phyloP scores from a whole-genome alignment of 2,888 invertebrate genomes.

The Deladenus siricidicola region DNA sequence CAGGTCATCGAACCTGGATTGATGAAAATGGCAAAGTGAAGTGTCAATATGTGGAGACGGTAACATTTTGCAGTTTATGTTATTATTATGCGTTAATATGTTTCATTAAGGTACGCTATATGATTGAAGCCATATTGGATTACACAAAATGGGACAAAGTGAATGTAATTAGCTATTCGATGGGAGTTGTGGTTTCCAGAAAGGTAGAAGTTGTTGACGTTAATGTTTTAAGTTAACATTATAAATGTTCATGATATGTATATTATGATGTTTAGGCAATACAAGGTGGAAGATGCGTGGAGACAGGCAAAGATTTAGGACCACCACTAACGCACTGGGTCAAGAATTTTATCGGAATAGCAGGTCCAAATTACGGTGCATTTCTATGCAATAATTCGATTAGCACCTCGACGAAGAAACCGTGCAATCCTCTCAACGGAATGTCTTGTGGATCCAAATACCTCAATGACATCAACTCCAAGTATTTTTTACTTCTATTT shows the following conservation, averaged over 20 bases:
- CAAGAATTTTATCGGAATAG: slow-evolving; percentile 36
- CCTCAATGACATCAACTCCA: slow-evolving; percentile 40
- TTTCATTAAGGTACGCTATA: slow-evolving; percentile 27
- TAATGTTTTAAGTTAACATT: background rate
- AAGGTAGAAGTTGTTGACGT: slow-evolving; percentile 32
- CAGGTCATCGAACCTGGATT: background rate
- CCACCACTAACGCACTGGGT: slow-evolving; percentile 37
- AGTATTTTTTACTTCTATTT: slow-evolving; percentile 10
- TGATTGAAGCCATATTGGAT: slow-evolving; percentile 43
- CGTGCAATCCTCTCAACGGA: slow-evolving; percentile 41
- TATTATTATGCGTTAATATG: no score
- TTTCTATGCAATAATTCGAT: slow-evolving; percentile 25
- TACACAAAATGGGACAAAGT: slow-evolving; percentile 37
- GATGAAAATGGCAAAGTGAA: background rate
- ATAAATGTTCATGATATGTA: background rate
- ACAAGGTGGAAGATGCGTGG: slow-evolving; percentile 30
- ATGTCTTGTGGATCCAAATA: slow-evolving; percentile 34
- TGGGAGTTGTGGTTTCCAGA: slow-evolving; percentile 42
- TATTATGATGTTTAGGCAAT: slow-evolving; percentile 14
- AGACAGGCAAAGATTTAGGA: slow-evolving; percentile 47
- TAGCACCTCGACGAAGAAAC: background rate
- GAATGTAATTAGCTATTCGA: slow-evolving; percentile 43
- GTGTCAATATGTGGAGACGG: background rate
- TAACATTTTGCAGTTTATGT: no score
- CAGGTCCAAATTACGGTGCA: slow-evolving; percentile 42